Base-by-base conservation (phyloP, 1,140 invertebrate species). In the Euwallacea similis region DNA sequence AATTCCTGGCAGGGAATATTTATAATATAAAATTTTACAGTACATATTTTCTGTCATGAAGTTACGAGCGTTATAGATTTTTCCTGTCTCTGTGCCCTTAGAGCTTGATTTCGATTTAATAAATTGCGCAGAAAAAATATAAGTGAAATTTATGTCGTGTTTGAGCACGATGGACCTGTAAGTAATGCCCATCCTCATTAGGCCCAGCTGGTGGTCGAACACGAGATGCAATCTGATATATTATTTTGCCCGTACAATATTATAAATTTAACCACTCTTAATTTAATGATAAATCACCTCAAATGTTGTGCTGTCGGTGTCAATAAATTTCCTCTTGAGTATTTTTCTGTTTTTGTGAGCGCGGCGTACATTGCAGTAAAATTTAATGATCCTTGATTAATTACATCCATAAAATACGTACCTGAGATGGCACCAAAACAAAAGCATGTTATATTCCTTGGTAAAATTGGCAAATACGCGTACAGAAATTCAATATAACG, bases 11-110 rank as follows among this genome's bases (percentile, higher is more conserved):
- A 16, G 16, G 56, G 43, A 73, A 55, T 64, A 68, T 73, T 73
- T 73, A 59, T 33, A 66, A 68, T 73, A 64, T 73, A 72, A 75
- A 76, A 74, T 76, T 76, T 76, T 76, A 75, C 73, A 75, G 73
- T 76, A 76, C 71, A 76, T 76, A 73, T 76, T 76, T 70, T 33
- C 21, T 33, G 21, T 33, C 21, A 33, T 33, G 21, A 33, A 33
- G 21, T 33, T 33, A 33, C 21, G 21, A 33, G 21, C 21, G 21
- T 33, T 33, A 33, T 33, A 33, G 21, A 33, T 33, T 33, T 33
- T 33, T 33, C 21, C 21, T 33, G 21, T 33, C 21, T 33, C 21
- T 33, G 1, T 33, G 21, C 21, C 21, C 21, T 33, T 33, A 4
- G 21, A 33, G 21, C 21, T 33, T 33, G 21, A 33, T 33, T 33